phyloP scores from a whole-genome alignment of 2,797 vertebrate species.

The Manis pentadactyla region DNA sequence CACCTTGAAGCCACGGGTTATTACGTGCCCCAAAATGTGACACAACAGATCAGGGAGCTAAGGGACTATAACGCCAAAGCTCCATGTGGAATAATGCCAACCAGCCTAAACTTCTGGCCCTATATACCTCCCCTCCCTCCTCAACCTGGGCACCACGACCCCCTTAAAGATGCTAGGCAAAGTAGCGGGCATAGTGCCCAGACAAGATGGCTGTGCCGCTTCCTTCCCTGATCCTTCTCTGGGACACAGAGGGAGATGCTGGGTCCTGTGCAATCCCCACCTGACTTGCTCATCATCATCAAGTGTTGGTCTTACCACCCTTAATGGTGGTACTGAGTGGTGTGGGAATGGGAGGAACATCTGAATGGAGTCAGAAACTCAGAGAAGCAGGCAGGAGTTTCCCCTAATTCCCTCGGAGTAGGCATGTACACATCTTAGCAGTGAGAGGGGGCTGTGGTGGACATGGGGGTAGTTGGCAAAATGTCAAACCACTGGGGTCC shows the following conservation, averaged over 20 bases:
- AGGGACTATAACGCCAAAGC: background rate
- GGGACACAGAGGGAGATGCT: slow-evolving; percentile 40
- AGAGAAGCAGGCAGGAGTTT: background rate
- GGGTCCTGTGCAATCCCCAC: background rate
- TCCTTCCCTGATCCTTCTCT: background rate
- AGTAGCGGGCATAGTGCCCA: background rate
- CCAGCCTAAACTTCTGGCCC: background rate
- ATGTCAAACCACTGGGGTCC: background rate
- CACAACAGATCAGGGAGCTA: background rate
- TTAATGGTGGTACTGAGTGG: background rate
- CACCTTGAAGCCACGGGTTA: background rate
- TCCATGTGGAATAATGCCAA: background rate
- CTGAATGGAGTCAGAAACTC: background rate
- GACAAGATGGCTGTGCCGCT: slow-evolving; percentile 21
- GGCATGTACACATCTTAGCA: background rate
- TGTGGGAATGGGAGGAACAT: background rate
- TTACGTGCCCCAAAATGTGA: background rate
- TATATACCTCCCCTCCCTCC: background rate
- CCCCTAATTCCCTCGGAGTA: background rate
- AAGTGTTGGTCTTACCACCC: background rate
- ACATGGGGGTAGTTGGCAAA: background rate
- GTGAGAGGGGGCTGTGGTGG: background rate
- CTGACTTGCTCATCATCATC: background rate
- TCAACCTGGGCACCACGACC: background rate
- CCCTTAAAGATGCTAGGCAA: background rate